Evolutionary conservation across 1,140 invertebrate species (phyloP).

Genomic region (Rhopalosiphum padi): DNA sequence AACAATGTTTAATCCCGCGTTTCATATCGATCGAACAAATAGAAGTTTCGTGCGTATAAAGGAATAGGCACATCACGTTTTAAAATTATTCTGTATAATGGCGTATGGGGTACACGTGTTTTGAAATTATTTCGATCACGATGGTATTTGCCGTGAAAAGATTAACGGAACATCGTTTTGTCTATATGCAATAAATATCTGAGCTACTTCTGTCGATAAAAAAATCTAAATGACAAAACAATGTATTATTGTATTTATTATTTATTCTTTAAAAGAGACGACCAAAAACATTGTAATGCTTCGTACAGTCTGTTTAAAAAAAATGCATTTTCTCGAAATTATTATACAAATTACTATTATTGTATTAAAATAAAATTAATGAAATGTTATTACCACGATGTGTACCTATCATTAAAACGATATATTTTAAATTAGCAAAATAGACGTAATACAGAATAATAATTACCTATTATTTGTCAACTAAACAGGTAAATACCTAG

Average conservation of each 20-base stretch:
- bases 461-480: not conserved
- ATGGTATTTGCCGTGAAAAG: not conserved
- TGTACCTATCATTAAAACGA: not conserved
- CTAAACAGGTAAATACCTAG: not conserved
- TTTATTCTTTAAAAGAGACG: not conserved
- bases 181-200: not conserved
- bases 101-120: not conserved
- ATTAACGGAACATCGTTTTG: not conserved
- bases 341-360: not conserved
- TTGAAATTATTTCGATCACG: slow-evolving; percentile 9
- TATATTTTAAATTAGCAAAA: not conserved
- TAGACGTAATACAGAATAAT: too few relatives aligned
- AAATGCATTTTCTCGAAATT: not conserved
- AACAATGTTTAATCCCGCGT: not conserved
- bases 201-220: not conserved
- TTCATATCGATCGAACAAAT: not conserved
- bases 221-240: not conserved
- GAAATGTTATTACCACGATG: not conserved
- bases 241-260: not conserved
- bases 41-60: not conserved
- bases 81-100: not conserved
- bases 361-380: not conserved
- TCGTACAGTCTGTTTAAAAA: not conserved
- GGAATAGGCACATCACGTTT: not conserved
- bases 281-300: not conserved